These are phyloP conservation scores for Hirtodrosophila histrioides DNA, from an alignment of 2,888 invertebrate species.

Conservation along the genomic window DNA sequence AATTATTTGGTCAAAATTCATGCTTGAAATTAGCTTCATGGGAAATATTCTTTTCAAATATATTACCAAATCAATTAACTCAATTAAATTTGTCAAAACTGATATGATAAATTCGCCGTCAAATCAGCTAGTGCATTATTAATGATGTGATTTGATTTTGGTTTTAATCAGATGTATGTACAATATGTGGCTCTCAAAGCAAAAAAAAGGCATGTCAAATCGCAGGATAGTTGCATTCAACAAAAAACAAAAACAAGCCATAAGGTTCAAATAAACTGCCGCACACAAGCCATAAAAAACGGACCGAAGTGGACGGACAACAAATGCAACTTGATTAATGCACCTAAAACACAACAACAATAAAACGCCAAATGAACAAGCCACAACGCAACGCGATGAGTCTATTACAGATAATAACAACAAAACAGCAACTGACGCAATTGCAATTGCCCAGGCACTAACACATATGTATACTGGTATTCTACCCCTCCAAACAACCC, in stretches of 20 bases:
- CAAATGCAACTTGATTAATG: slow-evolving; percentile 74
- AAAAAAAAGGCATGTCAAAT: too few species aligned
- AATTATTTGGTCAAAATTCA: too few species aligned
- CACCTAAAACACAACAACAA: slow-evolving; percentile 56
- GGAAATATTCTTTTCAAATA: too few species aligned
- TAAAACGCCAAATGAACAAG: slow-evolving; percentile 59
- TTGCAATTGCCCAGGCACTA: slow-evolving; percentile 42
- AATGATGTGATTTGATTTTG: too few species aligned
- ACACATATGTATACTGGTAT: slow-evolving; percentile 2
- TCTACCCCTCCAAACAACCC: slow-evolving; percentile 41
- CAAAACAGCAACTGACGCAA: slow-evolving; percentile 51
- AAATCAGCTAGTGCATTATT: too few species aligned
- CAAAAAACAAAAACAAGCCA: slow-evolving; percentile 25
- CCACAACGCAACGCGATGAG: slow-evolving; percentile 60
- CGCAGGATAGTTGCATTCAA: slow-evolving; percentile 11
- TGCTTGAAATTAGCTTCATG: too few species aligned
- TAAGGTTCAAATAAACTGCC: slow-evolving; percentile 19
- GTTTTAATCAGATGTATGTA: too few species aligned
- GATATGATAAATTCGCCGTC: too few species aligned
- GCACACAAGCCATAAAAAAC: slow-evolving; percentile 52
- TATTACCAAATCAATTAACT: too few species aligned
- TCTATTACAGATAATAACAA: slow-evolving; percentile 69
- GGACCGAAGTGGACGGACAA: slow-evolving; percentile 29
- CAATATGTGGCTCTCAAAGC: too few species aligned
- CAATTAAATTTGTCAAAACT: too few species aligned